Conservation (phyloP, 1,140 invertebrate species). For the Ceratitis capitata region DNA sequence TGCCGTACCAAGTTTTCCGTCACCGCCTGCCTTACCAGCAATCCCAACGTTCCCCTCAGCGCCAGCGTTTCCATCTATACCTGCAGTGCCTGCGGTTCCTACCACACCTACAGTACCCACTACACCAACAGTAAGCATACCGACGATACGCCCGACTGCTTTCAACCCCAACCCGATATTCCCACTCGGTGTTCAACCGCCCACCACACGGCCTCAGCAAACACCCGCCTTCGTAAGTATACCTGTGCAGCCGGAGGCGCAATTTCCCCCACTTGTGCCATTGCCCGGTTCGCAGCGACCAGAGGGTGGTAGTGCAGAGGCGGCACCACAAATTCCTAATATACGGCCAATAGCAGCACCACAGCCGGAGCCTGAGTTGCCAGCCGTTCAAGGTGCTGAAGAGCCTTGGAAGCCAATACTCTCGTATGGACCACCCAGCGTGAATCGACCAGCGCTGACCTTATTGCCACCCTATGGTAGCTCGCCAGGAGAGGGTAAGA, state of each 20-base stretch:
- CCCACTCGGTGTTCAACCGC: constrained; percentile 53
- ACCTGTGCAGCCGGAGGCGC: constrained; percentile 40
- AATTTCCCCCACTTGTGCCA: constrained; percentile 53
- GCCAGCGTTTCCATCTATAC: constrained; percentile 36
- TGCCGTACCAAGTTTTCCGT: constrained; percentile 8
- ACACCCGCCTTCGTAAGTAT: constrained; percentile 50
- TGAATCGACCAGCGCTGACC: constrained; percentile 54
- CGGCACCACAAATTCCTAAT: constrained; percentile 57
- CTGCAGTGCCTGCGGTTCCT: constrained; percentile 28
- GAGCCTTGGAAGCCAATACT: constrained; percentile 58
- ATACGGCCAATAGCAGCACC: constrained; percentile 38
- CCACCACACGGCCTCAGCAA: constrained; percentile 51
- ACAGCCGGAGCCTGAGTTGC: constrained; percentile 44
- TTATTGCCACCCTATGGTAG: constrained; percentile 59
- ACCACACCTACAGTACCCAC: constrained; percentile 34
- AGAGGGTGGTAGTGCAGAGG: constrained; percentile 56
- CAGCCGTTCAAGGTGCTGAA: constrained; percentile 48
- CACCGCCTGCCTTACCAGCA: constrained; percentile 4
- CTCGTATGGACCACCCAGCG: constrained; percentile 48
- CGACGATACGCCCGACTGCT: constrained; percentile 48
- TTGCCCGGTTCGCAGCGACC: constrained; percentile 52
- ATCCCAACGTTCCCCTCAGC: constrained; percentile 28
- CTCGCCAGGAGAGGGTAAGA: constrained; percentile 54
- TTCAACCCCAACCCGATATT: constrained; percentile 46
- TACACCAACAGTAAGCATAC: constrained; percentile 39